Evolutionary conservation across 2,113 vertebrate species (phyloP), one percentile per base, ranked within the genome.

Genomic region (Opisthocomus hoazin): DNA sequence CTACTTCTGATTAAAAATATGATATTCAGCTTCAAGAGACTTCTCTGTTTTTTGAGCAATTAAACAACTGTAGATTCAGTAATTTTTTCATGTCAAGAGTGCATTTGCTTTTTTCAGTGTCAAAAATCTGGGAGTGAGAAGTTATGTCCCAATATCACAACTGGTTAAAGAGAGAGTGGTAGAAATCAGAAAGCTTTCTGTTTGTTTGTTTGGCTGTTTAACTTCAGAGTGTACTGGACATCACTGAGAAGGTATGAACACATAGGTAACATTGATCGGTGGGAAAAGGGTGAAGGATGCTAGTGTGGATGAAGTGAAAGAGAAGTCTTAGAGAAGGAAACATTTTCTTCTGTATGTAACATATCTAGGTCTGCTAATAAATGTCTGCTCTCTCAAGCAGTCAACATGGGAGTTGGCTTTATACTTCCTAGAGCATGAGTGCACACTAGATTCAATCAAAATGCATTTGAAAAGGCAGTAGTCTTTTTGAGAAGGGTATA

Each of bases 401-500:
- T 29, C 41, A 48, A 22, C 26, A 34, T 36, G 41, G 37, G 63
- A 76, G 9, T 69, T 87, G 81, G 26, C 12, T 74, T 70, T 86
- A 2, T 69, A 69, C 92, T 82, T 96, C 51, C 70, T 29, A 63
- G 32, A 89, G 32, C 3, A 0, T 53, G 41, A 90, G n/a, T 81
- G 26, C 30, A 82, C 9, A 34, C 43, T 82, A 81, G 8, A 65
- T 39, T 79, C 68, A 93, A 64, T 83, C 58, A 92, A 83, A 61
- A 58, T 91, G 53, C 43, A 64, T 96, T 96, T 90, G 79, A 84
- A 79, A 92, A 96, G 81, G 89, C 39, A 61, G 20, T 90, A 63
- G 30, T 30, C 2, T 93, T 94, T 96, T 89, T 79, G 65, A 91
- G 57, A 90, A 97, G 46, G 54, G 15, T 83, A 6, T 84, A 22